phyloP scores from a whole-genome alignment of 2,113 vertebrate genomes.

The Siniperca chuatsi region DNA sequence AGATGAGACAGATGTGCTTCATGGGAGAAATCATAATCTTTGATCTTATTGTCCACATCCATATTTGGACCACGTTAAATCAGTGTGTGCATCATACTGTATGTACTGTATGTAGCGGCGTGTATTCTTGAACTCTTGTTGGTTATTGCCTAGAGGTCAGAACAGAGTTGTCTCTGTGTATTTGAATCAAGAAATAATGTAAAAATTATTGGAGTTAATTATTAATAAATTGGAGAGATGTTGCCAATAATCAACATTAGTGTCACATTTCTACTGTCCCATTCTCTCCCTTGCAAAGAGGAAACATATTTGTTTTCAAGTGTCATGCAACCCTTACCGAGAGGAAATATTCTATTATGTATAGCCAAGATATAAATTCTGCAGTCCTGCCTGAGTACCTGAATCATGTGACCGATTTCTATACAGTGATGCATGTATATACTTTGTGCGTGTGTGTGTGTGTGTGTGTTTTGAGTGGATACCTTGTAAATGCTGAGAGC shows the following conservation, averaged over 20 bases:
- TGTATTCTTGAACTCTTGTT: constrained; percentile 12
- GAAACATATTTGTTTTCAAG: constrained; percentile 6
- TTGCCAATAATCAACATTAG: not conserved
- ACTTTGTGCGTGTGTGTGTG: not conserved
- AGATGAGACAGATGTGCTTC: constrained; percentile 26
- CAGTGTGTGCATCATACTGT: constrained; percentile 2
- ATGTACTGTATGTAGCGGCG: not conserved
- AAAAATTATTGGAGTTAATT: no score
- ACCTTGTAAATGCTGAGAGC: constrained; percentile 6
- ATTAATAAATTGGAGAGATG: not conserved
- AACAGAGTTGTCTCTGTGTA: constrained; percentile 14
- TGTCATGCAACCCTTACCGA: not conserved
- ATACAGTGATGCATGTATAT: not conserved
- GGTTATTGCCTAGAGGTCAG: constrained; percentile 39
- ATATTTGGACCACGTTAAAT: constrained; percentile 45
- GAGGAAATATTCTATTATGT: constrained; percentile 36
- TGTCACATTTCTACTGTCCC: not conserved
- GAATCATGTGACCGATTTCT: constrained; percentile 21
- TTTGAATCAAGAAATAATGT: constrained; percentile 35
- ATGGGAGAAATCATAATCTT: constrained; percentile 11
- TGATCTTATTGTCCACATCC: constrained; percentile 19
- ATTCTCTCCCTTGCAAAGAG: not conserved
- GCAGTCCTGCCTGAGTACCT: constrained; percentile 17
- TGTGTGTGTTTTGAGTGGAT: constrained; percentile 19
- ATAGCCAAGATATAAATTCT: constrained; percentile 11